Evolutionary conservation across 2,797 vertebrate species (phyloP), one percentile per base, ranked within the genome.

Genomic region (Cirrhinus molitorella): DNA sequence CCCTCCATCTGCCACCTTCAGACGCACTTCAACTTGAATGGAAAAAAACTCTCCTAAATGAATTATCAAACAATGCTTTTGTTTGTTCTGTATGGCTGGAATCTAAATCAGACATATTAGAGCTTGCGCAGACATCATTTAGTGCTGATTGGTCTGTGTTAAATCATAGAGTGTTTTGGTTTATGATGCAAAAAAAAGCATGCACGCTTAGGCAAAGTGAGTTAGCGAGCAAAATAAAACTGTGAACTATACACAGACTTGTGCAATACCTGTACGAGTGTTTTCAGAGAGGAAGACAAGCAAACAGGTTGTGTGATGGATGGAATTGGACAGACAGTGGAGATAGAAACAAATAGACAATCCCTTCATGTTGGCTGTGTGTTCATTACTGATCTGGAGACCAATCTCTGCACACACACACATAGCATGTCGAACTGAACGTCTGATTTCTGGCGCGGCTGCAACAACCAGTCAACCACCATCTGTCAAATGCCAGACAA

Each of bases 1-100:
- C 47, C 79, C 87, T 88, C 92, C 94, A 93, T 93, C 92, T 94
- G 93, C 83, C 59, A 49, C 61, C 70, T 75, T 76, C 73, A 71
- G 78, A 75, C 77, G n/a, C n/a, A 81, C 40, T 59, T 71, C 88
- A 71, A 80, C 78, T 45, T 70, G 66, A 31, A 40, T 13, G 12
- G 21, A 25, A 6, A 2, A 2, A 3, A 12, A 12, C 78, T 70
- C 66, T 45, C 23, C 51, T 59, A 51, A 74, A 51, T 51, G 3
- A n/a, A 40, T 59, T 40, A 34, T 49, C 43, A 40, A n/a, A 25
- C 47, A 51, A 40, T 7, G 16, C 61, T 34, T 61, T 40, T 67
- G 34, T 53, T 16, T 34, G 23, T 53, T 49, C 71, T 43, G 49
- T 51, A 74, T n/a, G n/a, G 28, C 43, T 63, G 59, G 40, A 67